Evolutionary conservation across 2,888 invertebrate species (phyloP).

Genomic region (Thyatira batis): DNA sequence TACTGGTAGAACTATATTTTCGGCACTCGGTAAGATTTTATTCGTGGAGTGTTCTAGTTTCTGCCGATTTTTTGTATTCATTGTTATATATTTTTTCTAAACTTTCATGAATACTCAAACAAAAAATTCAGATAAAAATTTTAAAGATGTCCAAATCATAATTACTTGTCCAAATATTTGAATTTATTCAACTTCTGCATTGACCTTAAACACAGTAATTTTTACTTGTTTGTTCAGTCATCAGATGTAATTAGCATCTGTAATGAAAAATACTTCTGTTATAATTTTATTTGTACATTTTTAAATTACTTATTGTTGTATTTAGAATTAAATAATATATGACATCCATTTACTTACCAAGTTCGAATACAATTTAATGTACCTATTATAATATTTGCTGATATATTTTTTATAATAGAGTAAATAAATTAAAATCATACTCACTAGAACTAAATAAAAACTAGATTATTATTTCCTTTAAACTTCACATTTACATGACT

Average conservation of each 20-base stretch:
- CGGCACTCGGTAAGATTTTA: not conserved
- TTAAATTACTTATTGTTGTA: not conserved
- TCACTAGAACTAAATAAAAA: not conserved
- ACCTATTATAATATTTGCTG: no score
- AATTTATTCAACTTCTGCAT: no score
- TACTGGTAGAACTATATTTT: slow-evolving; percentile 2
- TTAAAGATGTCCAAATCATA: no score
- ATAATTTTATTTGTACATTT: not conserved
- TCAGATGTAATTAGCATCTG: no score
- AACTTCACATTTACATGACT: not conserved
- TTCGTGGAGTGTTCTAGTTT: not conserved
- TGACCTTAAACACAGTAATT: no score
- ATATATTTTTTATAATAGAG: no score
- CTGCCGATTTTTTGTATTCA: not conserved
- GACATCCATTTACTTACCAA: not conserved
- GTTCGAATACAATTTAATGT: no score
- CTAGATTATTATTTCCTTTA: not conserved
- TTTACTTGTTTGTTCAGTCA: not conserved
- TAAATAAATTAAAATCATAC: not conserved
- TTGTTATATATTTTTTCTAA: not conserved
- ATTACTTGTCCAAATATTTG: no score
- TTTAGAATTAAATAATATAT: not conserved
- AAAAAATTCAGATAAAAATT: no score
- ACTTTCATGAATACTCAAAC: not conserved
- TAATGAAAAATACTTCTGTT: no score